Percentiles rank a stretch among this genome's conserved stretches.
These are phyloP conservation scores for Capra hircus DNA, from an alignment of 2,113 vertebrate species.

Conservation along the genomic window DNA sequence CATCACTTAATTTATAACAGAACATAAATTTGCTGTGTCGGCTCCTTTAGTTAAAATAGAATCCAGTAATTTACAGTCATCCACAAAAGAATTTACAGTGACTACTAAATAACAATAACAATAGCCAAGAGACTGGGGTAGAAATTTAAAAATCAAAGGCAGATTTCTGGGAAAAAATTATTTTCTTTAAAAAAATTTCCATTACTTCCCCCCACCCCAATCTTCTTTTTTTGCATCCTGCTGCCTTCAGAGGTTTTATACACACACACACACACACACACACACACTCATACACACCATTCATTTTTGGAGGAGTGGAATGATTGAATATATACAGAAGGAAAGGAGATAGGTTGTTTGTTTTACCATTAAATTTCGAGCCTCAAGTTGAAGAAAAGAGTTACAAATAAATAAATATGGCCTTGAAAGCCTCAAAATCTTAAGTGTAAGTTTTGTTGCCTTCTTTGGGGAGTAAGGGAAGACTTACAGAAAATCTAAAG, in stretches of 20 bases:
- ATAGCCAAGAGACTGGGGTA: background rate
- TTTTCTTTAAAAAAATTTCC: background rate
- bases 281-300: background rate
- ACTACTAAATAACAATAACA: slow-evolving; percentile 46
- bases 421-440: background rate
- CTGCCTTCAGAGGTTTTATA: background rate
- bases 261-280: background rate
- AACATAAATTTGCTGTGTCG: slow-evolving; percentile 60
- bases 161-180: background rate
- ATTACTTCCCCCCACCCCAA: background rate
- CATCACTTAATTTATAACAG: slow-evolving; percentile 71
- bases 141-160: background rate
- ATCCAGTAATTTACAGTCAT: slow-evolving; percentile 53
- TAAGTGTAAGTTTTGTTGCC: background rate
- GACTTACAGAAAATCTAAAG: background rate
- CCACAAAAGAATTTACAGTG: slow-evolving; percentile 3
- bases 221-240: background rate
- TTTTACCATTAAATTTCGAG: background rate
- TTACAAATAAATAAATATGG: background rate
- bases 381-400: background rate
- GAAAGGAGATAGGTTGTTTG: background rate
- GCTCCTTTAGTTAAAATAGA: slow-evolving; percentile 60
- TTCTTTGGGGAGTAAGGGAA: background rate
- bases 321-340: background rate
- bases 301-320: background rate